phyloP scores from a whole-genome alignment of 2,888 invertebrate species.

The Selenia dentaria region DNA sequence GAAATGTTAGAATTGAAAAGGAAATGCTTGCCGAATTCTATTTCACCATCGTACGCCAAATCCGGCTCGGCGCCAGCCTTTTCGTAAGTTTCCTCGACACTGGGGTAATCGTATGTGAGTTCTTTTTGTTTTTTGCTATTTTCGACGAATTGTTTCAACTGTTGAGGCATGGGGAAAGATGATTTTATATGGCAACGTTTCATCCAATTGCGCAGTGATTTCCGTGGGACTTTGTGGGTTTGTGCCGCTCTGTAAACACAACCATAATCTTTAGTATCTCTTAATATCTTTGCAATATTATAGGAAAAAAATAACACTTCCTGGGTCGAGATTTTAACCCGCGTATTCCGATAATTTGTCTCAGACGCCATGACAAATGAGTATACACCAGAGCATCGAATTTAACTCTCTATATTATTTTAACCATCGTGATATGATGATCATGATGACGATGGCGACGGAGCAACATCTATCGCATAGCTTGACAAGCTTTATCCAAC shows the following conservation, averaged over 20 bases:
- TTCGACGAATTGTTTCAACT: slow-evolving; percentile 82
- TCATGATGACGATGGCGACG: too few species aligned
- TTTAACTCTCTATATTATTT: too few species aligned
- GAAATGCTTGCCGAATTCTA: slow-evolving; percentile 77
- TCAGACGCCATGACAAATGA: too few species aligned
- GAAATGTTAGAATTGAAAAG: slow-evolving; percentile 55
- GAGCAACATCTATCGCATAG: too few species aligned
- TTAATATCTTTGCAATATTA: too few species aligned
- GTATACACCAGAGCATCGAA: too few species aligned
- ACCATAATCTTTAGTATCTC: background rate
- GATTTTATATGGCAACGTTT: slow-evolving; percentile 85
- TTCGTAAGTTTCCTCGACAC: slow-evolving; percentile 44
- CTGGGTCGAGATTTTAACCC: too few species aligned
- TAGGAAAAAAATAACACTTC: too few species aligned
- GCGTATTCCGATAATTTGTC: too few species aligned
- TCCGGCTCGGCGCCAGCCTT: slow-evolving; percentile 54
- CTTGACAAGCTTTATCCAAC: too few species aligned
- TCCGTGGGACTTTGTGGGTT: slow-evolving; percentile 84
- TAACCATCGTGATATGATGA: too few species aligned
- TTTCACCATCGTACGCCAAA: slow-evolving; percentile 49
- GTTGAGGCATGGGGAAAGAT: slow-evolving; percentile 85
- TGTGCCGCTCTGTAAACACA: slow-evolving; percentile 80
- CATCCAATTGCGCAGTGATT: slow-evolving; percentile 86
- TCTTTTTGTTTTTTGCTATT: slow-evolving; percentile 80
- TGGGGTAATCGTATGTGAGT: slow-evolving; percentile 44